These are phyloP conservation scores for Corythaixoides concolor DNA, from an alignment of 2,113 vertebrate species.

Conservation along the genomic window DNA sequence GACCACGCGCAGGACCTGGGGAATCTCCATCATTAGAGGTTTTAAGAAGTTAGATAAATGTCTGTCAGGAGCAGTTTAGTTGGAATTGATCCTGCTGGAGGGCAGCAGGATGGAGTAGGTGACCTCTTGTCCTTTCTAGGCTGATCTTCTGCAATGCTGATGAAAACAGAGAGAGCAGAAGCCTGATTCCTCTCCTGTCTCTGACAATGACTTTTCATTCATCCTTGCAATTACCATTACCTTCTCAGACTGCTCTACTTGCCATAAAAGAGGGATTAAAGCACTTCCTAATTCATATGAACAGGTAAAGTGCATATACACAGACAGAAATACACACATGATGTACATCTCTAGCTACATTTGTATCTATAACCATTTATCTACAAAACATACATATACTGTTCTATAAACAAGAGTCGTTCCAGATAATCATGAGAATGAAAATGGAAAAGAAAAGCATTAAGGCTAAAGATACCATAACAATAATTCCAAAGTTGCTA, in stretches of 20 bases:
- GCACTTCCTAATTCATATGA: not conserved
- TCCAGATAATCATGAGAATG: not conserved
- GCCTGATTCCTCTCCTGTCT: not conserved
- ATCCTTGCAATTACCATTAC: not conserved
- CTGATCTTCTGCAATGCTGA: not conserved
- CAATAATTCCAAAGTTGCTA: not conserved
- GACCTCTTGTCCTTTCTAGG: not conserved
- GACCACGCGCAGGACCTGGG: not conserved
- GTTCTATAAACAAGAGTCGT: not conserved
- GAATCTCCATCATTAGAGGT: not conserved
- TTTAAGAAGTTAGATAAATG: not conserved
- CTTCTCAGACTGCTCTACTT: not conserved
- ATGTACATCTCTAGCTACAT: not conserved
- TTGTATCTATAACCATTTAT: not conserved
- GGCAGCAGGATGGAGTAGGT: not conserved
- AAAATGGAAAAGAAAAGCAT: not conserved
- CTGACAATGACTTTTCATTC: not conserved
- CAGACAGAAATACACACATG: not conserved
- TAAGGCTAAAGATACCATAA: not conserved
- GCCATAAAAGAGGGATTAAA: not conserved
- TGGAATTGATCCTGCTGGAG: not conserved
- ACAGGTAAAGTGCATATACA: not conserved
- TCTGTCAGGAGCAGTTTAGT: not conserved
- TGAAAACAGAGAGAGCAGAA: not conserved
- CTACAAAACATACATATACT: not conserved